Evolutionary conservation across 2,888 invertebrate genomes (phyloP), one percentile per base, ranked within the genome.

Genomic region (Meteorus cinctellus): DNA sequence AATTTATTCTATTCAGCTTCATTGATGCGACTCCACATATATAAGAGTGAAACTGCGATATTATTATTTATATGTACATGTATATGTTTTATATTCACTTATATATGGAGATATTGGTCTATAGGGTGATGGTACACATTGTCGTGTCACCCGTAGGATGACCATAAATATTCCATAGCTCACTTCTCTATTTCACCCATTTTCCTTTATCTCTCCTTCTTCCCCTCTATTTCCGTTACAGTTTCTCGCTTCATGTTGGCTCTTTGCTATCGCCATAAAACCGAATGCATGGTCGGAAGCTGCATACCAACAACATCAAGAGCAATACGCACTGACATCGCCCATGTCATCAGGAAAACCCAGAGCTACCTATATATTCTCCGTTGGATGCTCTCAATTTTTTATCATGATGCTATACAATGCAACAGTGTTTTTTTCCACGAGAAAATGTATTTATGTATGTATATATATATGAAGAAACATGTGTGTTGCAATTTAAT

Each of bases 151-250:
- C 78, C 74, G 79, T 82, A 84, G 82, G 83, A 84, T 82, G 82
- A 82, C 81, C 84, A 84, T 85, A 85, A 84, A 85, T 85, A 85
- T 84, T 84, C 80, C 80, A 84, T 81, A 79, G 55, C 77, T 41
- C 82, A 85, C 84, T 79, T 83, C 82, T 82, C 8, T 8, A 5
- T 41, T 12, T 41, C 34, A 24, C 24, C 8, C 12, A 12, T 10
- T 41, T 41, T 41, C 12, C 2, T 12, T 12, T 10, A 10, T 41
- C 12, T 41, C 12, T 41, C 6, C 41, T 6, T 12, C 41, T 41
- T 41, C 41, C 41, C 41, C 41, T 41, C 12, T 41, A 41, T 41
- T 41, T 41, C 41, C 41, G 16, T 29, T 62, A 27, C 62, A 62
- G 10, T 41, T n/a, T 66, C 36, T 16, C 34, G 41, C 41, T 41